Evolutionary conservation across 2,888 invertebrate species (phyloP).

Genomic region (Calliphora vomitoria): DNA sequence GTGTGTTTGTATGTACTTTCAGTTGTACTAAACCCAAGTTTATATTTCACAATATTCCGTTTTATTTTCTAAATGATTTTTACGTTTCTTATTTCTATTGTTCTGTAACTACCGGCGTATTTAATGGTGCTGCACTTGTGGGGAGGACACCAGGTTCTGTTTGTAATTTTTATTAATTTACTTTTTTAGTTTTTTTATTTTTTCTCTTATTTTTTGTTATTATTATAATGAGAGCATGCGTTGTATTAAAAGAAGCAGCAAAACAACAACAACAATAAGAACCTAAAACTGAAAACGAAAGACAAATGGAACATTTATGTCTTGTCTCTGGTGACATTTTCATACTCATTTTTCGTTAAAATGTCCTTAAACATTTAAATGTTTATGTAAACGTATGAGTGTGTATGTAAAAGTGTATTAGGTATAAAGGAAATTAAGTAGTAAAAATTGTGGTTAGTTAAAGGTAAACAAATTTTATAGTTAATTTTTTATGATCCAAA

Average conservation of each 20-base stretch:
- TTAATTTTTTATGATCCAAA: too few relatives aligned
- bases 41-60: conserved; percentile 39
- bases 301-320: conserved; percentile 69
- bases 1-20: neutral
- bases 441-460: too few relatives aligned
- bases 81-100: conserved; percentile 41
- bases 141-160: conserved; percentile 28
- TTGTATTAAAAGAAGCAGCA: conserved; percentile 17
- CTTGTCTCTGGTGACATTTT: conserved; percentile 70
- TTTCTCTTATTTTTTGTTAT: conserved; percentile 69
- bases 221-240: conserved; percentile 74
- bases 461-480: too few relatives aligned
- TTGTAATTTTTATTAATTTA: conserved; percentile 67
- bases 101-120: neutral
- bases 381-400: neutral
- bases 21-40: conserved; percentile 20
- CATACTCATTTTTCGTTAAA: conserved; percentile 46
- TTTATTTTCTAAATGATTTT: conserved; percentile 53
- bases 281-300: conserved; percentile 29
- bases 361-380: conserved; percentile 56
- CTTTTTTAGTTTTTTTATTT: conserved; percentile 44
- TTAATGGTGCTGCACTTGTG: conserved; percentile 29
- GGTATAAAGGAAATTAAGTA: too few relatives aligned
- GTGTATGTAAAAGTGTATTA: neutral
- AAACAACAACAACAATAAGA: neutral